Base-by-base conservation (phyloP, 1,140 invertebrate species). In the Araneus ventricosus region DNA sequence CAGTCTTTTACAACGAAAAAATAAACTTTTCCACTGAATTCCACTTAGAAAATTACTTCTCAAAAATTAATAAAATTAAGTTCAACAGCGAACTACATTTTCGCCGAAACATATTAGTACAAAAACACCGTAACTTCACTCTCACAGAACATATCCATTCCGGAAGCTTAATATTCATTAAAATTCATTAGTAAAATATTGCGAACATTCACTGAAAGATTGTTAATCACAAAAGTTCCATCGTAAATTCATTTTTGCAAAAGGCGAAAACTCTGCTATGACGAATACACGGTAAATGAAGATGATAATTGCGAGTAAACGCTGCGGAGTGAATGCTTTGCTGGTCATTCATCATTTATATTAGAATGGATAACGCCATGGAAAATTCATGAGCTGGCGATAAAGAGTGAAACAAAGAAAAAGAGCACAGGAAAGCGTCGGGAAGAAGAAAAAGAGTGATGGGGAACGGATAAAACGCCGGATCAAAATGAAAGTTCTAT, bases 361-460 rank as follows among this genome's bases (percentile, higher is more conserved):
- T 91, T 91, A 91, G 89, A 91, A 91, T 91, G 89, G 79, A 91
- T 91, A 91, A 84, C 52, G 75, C 57, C 80, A 41, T 41, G 79
- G 79, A 84, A 82, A 91, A 80, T 91, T 91, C 89, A 91, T 84
- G 89, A 84, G 89, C 67, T 6, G 70, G n/a, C 70, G 89, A 91
- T 91, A 91, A 91, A 91, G 87, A 41, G 89, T 84, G 52, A 91
- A 79, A 90, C 80, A 91, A 91, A 80, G 89, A 91, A 91, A 91
- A 91, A 91, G 52, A 75, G 17, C 0, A 34, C 67, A 24, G 89
- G 88, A 90, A 90, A 57, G 30, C 67, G 45, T 10, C 27, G 61
- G 70, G n/a, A 75, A 88, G 27, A 87, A 87, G 59, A 61, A 87
- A 88, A 90, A 90, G 45, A 90, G 52, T 57, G 88, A 90, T 59